Evolutionary conservation across 30 jellyfish, hydroid and myxozoan species (phyloP), one percentile per base, ranked within the genome.

Genomic region (Hydractinia symbiolongicarpus): DNA sequence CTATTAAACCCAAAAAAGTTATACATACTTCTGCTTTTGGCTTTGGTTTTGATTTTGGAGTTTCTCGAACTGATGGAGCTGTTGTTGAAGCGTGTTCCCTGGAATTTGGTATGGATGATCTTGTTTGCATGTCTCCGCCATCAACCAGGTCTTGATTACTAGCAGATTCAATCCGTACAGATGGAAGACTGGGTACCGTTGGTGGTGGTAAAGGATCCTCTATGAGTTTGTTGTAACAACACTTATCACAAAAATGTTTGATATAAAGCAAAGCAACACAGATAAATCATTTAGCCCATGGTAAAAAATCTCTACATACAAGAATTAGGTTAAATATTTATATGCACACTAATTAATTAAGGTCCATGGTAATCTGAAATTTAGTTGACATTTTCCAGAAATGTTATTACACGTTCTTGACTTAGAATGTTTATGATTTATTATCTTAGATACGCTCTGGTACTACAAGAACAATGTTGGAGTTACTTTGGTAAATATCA

Each of bases 101-200:
- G 75, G 19, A 84, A 50, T 64, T 64, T n/a, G 74, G 9, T 7
- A 9, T 13, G 19, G 74, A 51, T 64, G 74, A n/a, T 64, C 74
- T 64, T 64, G 19, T 44, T 51, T n/a, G 16, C 9, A 13, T n/a
- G 77, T 88, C 84, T 21, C 85, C 84, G 5, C 88, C 84, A 21
- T 81, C 91, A 8, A 77, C 20, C 74, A 70, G 58, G 68, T 81
- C 91, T 52, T 84, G 88, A 88, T 76, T 82, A n/a, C 89, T 84
- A 50, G 73, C 93, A 51, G 94, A 84, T 54, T 89, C 95, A 66
- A 84, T 81, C 14, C 96, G 91, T 4, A 83, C 96, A 11, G 96
- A 72, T 13, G 96, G 96, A 11, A 83, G 95, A 11, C 95, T 72
- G 16, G 94, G 96, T 9, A 72, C 81, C 4, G 81, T 4, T 72